These are phyloP conservation scores for Malurus splendens DNA, from an alignment of 2,797 vertebrate genomes.

Conservation along the genomic window DNA sequence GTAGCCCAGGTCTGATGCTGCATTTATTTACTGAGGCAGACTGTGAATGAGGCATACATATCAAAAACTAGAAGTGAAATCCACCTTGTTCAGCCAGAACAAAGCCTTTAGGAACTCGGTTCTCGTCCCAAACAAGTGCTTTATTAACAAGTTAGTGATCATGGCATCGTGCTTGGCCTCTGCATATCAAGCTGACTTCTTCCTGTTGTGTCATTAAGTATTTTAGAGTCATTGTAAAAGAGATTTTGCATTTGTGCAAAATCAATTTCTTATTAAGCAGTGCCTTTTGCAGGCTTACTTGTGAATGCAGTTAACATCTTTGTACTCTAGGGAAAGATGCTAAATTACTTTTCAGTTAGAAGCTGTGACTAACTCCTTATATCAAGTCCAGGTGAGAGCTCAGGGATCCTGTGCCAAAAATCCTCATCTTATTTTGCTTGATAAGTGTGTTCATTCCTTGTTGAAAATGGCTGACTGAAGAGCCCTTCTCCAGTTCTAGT, in stretches of 20 bases:
- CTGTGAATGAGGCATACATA: background rate
- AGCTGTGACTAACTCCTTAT: background rate
- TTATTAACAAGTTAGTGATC: background rate
- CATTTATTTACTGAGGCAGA: background rate
- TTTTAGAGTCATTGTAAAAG: background rate
- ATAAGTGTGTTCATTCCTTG: background rate
- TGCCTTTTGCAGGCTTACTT: background rate
- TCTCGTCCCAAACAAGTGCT: background rate
- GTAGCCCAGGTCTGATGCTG: background rate
- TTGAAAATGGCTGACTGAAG: background rate
- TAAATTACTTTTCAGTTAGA: background rate
- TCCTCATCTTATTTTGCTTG: background rate
- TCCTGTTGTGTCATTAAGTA: background rate
- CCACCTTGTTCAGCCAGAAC: background rate
- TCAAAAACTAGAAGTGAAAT: background rate
- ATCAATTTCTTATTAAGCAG: background rate
- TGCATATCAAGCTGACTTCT: background rate
- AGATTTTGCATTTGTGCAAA: background rate
- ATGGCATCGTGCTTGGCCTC: background rate
- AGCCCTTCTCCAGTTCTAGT: background rate
- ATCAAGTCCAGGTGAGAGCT: background rate
- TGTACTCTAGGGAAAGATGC: background rate
- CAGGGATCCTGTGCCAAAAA: background rate
- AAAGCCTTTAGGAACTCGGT: background rate
- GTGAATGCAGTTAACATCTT: background rate